These are phyloP conservation scores for Potamilus streckersoni DNA, from an alignment of 1,140 invertebrate genomes.

Conservation along the genomic window DNA sequence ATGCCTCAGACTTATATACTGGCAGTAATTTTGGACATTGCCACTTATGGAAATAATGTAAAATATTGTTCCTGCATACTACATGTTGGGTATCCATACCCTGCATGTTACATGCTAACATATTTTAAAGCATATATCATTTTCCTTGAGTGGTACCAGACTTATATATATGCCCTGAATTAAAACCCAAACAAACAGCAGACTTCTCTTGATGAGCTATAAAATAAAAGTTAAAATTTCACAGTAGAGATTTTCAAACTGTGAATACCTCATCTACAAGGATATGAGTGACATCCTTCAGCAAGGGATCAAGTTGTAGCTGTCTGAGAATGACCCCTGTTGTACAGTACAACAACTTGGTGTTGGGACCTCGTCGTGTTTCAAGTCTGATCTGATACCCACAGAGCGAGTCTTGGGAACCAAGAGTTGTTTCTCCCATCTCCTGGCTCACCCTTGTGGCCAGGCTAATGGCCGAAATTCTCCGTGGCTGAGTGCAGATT, in stretches of 20 bases:
- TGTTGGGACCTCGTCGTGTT: conserved; percentile 47
- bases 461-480: conserved; percentile 98
- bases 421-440: conserved; percentile 75
- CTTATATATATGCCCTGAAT: too few relatives aligned
- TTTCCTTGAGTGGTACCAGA: too few relatives aligned
- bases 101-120: too few relatives aligned
- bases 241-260: background rate
- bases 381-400: conserved; percentile 66
- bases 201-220: too few relatives aligned
- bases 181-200: too few relatives aligned
- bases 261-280: conserved; percentile 62
- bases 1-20: too few relatives aligned
- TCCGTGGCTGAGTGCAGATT: conserved; percentile 93
- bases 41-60: too few relatives aligned
- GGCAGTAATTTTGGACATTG: too few relatives aligned
- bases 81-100: too few relatives aligned
- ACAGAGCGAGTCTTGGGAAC: conserved; percentile 48
- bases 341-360: conserved; percentile 61
- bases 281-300: conserved; percentile 53
- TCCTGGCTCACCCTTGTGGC: conserved; percentile 90
- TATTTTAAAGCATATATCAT: too few relatives aligned
- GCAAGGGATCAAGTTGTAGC: conserved; percentile 71
- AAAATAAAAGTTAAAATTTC: background rate
- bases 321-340: conserved; percentile 65
- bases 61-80: too few relatives aligned